These are phyloP conservation scores for Achlya flavicornis DNA, from an alignment of 2,888 invertebrate species.

Conservation along the genomic window DNA sequence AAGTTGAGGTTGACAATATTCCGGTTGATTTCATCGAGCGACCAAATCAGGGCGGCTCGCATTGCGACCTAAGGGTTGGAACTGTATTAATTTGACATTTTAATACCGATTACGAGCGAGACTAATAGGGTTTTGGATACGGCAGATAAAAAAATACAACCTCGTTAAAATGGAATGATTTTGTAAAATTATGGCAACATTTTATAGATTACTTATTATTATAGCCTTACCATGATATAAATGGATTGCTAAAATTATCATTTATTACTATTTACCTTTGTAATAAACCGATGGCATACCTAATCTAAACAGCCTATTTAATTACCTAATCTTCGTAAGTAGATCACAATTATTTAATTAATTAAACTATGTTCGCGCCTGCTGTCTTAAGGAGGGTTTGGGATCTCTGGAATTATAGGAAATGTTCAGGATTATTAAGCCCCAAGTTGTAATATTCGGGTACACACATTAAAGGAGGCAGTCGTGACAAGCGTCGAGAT, in stretches of 20 bases:
- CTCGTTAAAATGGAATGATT: too few relatives aligned
- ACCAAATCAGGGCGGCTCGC: conserved; percentile 2
- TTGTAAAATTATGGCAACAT: too few relatives aligned
- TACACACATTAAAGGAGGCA: conserved; percentile 37
- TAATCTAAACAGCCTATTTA: background rate
- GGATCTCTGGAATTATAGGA: conserved; percentile 47
- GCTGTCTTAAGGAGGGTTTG: conserved; percentile 44
- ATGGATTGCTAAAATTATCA: too few relatives aligned
- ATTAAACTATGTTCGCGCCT: conserved; percentile 47
- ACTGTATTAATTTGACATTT: conserved; percentile 5
- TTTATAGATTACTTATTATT: too few relatives aligned
- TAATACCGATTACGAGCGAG: background rate
- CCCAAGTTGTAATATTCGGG: conserved; percentile 30
- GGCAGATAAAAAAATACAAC: too few relatives aligned
- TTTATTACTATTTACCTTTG: background rate
- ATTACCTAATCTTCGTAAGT: conserved; percentile 29
- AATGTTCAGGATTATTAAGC: conserved; percentile 53
- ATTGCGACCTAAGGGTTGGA: background rate
- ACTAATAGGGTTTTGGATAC: background rate
- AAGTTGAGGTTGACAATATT: conserved; percentile 11
- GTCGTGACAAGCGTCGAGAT: conserved; percentile 32
- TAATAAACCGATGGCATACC: background rate
- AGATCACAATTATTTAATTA: conserved; percentile 53
- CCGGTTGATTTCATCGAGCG: conserved; percentile 7
- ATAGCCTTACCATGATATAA: too few relatives aligned